Percentiles rank a stretch among this genome's conserved stretches.
Evolutionary conservation across 2,113 vertebrate species (phyloP).

Genomic region (Mesembrinibis cayennensis): DNA sequence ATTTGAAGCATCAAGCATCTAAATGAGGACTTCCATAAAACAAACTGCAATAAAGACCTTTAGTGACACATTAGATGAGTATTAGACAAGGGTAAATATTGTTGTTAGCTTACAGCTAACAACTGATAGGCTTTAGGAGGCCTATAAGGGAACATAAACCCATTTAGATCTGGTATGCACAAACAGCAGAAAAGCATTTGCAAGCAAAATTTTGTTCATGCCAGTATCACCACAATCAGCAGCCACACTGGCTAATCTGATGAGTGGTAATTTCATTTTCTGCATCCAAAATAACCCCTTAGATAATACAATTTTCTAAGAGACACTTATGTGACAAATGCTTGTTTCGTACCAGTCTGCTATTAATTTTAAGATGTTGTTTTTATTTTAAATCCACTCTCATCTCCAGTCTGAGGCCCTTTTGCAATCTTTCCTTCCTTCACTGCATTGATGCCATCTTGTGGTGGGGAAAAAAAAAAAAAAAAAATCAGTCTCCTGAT

Average conservation of each 20-base stretch:
- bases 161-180: neutral
- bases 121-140: neutral
- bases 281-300: neutral
- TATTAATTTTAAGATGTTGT: neutral
- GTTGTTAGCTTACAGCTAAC: neutral
- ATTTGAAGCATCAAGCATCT: rapidly evolving
- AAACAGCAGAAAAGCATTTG: neutral
- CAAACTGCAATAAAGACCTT: neutral
- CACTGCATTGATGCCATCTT: conserved; percentile 42
- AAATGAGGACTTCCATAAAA: neutral
- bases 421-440: neutral
- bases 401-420: rapidly evolving
- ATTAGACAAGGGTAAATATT: conserved; percentile 20
- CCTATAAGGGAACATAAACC: neutral
- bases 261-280: neutral
- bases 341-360: rapidly evolving
- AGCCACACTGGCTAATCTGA: neutral
- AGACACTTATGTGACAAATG: neutral
- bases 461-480: neutral
- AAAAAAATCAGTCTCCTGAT: neutral
- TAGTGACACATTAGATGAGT: neutral
- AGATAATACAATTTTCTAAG: neutral
- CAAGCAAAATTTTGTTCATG: neutral
- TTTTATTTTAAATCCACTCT: neutral
- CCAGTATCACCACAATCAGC: neutral